A percentile compares a stretch with the other conserved stretches of the same genome.
These are phyloP conservation scores for Pyrocephalus nanus DNA, from an alignment of 2,797 vertebrate species.

Conservation along the genomic window DNA sequence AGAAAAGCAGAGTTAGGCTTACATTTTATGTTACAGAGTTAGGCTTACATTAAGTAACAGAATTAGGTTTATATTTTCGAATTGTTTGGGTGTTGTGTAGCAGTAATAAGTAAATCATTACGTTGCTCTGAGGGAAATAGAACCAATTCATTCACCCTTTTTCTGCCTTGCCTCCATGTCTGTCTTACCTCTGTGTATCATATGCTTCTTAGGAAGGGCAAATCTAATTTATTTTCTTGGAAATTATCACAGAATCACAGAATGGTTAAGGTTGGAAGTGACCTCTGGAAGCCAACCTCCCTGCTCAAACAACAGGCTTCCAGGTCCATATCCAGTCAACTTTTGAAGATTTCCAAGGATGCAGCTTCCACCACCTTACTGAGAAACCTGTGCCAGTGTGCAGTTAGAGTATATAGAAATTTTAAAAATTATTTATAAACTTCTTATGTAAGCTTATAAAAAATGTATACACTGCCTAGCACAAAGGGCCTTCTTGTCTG, in stretches of 20 bases:
- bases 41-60: too few species aligned
- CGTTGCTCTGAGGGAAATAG: not conserved
- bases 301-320: not conserved
- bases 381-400: not conserved
- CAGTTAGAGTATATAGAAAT: not conserved
- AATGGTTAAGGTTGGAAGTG: not conserved
- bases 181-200: not conserved
- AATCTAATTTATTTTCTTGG: not conserved
- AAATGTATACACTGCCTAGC: not conserved
- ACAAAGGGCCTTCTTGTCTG: not conserved
- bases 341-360: not conserved
- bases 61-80: not conserved
- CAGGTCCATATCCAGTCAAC: not conserved
- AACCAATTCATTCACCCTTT: not conserved
- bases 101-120: not conserved
- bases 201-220: not conserved
- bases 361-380: not conserved
- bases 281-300: not conserved
- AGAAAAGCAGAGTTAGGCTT: not conserved
- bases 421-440: not conserved
- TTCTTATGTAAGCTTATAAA: not conserved
- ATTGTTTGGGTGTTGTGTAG: not conserved
- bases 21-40: too few species aligned
- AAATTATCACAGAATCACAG: not conserved
- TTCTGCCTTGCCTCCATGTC: not conserved